Percentiles rank a stretch among this genome's conserved stretches.
phyloP scores from a whole-genome alignment of 2,888 invertebrate genomes.

The Hylaea fasciaria region DNA sequence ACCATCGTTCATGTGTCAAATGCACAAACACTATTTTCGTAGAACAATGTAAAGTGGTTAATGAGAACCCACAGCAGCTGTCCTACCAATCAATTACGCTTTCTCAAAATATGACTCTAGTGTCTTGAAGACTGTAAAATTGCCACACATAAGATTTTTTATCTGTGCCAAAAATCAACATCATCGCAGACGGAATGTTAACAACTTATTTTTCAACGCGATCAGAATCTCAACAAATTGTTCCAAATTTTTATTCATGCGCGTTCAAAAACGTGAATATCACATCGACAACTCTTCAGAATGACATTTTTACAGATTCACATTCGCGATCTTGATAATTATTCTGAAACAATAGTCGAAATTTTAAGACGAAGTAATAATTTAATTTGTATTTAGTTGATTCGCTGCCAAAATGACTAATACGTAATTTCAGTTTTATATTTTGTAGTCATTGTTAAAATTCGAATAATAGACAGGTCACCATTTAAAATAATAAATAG shows the following conservation, averaged over 20 bases:
- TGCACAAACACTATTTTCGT: constrained; percentile 50
- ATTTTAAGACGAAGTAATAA: constrained; percentile 66
- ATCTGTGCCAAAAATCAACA: constrained; percentile 79
- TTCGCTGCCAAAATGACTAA: constrained; percentile 80
- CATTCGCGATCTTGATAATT: constrained; percentile 65
- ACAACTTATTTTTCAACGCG: constrained; percentile 78
- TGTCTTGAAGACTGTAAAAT: constrained; percentile 76
- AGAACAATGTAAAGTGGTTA: constrained; percentile 63
- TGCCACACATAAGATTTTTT: constrained; percentile 71
- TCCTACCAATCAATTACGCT: constrained; percentile 75
- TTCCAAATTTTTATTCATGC: constrained; percentile 70
- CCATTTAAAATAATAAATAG: constrained; percentile 59
- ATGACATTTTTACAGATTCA: constrained; percentile 38
- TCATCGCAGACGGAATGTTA: constrained; percentile 76
- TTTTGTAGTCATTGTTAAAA: constrained; percentile 65
- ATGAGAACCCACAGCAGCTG: constrained; percentile 72
- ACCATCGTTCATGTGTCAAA: constrained; percentile 28
- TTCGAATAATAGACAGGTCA: constrained; percentile 50
- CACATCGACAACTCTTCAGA: constrained; percentile 38
- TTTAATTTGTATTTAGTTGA: constrained; percentile 76
- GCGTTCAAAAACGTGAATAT: constrained; percentile 63
- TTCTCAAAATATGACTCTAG: constrained; percentile 74
- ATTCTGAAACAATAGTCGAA: constrained; percentile 73
- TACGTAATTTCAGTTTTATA: constrained; percentile 71
- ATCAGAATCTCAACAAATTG: constrained; percentile 80